Conservation (phyloP, 2,888 invertebrate species). For the Ashinkailepas kermadecensis region DNA sequence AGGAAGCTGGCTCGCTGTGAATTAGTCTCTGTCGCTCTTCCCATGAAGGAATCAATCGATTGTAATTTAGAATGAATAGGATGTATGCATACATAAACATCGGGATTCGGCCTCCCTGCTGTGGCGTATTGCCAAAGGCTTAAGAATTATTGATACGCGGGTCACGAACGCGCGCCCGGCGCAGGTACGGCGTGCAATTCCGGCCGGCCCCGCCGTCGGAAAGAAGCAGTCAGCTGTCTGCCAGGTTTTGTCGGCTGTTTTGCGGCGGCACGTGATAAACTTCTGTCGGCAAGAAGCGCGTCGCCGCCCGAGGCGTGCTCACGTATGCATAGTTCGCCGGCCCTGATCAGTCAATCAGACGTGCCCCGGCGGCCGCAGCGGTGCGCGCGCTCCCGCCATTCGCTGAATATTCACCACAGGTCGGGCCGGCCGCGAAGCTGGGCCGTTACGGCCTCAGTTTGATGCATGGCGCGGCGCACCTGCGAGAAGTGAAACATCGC, state of each 20-base stretch:
- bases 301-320: background rate
- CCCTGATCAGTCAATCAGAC: background rate
- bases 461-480: background rate
- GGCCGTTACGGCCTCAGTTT: background rate
- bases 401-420: no score
- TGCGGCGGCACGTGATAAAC: background rate
- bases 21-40: background rate
- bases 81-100: background rate
- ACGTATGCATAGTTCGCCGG: background rate
- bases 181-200: background rate
- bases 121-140: background rate
- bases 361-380: no score
- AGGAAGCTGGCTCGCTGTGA: background rate
- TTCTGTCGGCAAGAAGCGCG: background rate
- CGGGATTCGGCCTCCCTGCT: background rate
- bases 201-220: background rate
- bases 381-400: no score
- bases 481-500: background rate
- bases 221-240: background rate
- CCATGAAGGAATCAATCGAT: background rate
- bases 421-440: no score
- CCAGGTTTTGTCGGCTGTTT: background rate
- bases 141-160: background rate
- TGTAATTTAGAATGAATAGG: constrained; percentile 6
- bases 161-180: background rate